Percentiles rank a stretch among this genome's conserved stretches.
Conservation (phyloP, 2,113 vertebrate species). For the Macrotus californicus region DNA sequence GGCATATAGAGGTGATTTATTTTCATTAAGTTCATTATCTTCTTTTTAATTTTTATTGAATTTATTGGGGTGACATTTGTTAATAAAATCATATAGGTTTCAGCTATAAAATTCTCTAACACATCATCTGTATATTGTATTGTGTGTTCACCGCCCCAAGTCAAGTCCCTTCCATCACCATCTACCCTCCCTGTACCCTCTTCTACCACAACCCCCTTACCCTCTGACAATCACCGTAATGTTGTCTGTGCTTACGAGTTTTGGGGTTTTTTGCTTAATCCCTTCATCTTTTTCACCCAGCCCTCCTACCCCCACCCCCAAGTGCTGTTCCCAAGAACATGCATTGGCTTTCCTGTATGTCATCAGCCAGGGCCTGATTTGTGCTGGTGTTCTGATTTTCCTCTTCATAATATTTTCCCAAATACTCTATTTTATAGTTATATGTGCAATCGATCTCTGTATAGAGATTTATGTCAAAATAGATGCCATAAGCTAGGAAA, state of each 20-base stretch:
- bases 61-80: background rate
- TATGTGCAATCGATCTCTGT: constrained; percentile 39
- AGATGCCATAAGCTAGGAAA: constrained; percentile 47
- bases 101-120: background rate
- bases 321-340: background rate
- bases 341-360: background rate
- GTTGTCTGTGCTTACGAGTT: background rate
- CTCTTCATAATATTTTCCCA: constrained; percentile 48
- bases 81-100: background rate
- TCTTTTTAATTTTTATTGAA: background rate
- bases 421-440: constrained; percentile 49
- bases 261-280: background rate
- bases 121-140: background rate
- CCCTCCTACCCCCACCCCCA: background rate
- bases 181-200: background rate
- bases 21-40: constrained; percentile 36
- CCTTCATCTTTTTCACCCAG: background rate
- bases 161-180: background rate
- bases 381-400: constrained; percentile 56
- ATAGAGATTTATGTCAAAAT: constrained; percentile 47
- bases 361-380: constrained; percentile 29
- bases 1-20: background rate
- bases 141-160: background rate
- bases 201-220: background rate
- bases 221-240: background rate